Percentiles rank a stretch among this genome's conserved stretches.
Evolutionary conservation across 2,888 invertebrate species (phyloP).

Genomic region (Plebejus melissa): DNA sequence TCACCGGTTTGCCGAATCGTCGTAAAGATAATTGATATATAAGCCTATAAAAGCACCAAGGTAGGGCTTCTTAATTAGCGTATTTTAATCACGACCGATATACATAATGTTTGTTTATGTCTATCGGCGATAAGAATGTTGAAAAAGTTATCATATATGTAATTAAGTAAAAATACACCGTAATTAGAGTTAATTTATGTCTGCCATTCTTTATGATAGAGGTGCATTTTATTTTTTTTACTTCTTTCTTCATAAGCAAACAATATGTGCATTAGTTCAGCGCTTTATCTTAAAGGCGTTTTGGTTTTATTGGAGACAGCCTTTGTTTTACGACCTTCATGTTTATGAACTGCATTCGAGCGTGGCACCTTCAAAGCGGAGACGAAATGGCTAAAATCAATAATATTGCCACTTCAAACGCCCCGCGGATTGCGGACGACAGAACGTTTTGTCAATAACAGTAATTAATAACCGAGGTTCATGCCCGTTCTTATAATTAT

Average conservation of each 20-base stretch:
- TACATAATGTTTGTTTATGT: constrained; percentile 23
- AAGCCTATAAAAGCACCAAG: constrained; percentile 14
- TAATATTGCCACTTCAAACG: constrained; percentile 51
- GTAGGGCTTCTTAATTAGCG: constrained; percentile 26
- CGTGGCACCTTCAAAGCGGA: constrained; percentile 38
- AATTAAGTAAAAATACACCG: not conserved
- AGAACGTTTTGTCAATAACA: constrained; percentile 66
- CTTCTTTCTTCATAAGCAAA: not conserved
- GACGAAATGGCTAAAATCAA: constrained; percentile 45
- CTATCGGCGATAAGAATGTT: not conserved
- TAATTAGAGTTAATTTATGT: not conserved
- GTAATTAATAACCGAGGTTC: constrained; percentile 66
- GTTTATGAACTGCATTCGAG: constrained; percentile 33
- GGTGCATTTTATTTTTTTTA: not conserved
- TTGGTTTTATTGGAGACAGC: not conserved
- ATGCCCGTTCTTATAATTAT: constrained; percentile 66
- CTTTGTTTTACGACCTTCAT: constrained; percentile 19
- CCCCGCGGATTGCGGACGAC: constrained; percentile 46
- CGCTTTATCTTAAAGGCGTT: not conserved
- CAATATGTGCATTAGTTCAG: not conserved
- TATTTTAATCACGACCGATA: constrained; percentile 16
- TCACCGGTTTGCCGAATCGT: constrained; percentile 25
- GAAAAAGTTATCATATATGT: not conserved
- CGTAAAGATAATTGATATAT: constrained; percentile 26
- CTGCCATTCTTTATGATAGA: not conserved